phyloP scores from a whole-genome alignment of 2,113 vertebrate species.

The Thalassoma bifasciatum region DNA sequence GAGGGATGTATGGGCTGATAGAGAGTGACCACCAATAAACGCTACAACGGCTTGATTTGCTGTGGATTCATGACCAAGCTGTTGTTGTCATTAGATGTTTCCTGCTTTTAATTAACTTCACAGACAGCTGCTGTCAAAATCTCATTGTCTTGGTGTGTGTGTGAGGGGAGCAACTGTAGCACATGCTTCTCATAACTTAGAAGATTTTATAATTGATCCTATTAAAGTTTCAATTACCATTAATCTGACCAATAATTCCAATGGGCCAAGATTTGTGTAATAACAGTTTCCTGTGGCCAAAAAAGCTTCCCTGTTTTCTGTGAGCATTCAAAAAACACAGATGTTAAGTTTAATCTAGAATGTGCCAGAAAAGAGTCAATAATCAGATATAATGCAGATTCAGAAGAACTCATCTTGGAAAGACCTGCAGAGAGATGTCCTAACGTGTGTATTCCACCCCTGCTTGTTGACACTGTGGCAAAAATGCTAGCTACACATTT shows the following conservation, averaged over 20 bases:
- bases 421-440: too few relatives aligned
- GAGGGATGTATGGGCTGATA: background rate
- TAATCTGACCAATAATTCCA: background rate
- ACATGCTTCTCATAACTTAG: constrained; percentile 2
- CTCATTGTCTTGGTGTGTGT: constrained; percentile 6
- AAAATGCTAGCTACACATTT: too few relatives aligned
- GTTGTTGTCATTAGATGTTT: background rate
- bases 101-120: constrained; percentile 15
- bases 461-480: too few relatives aligned
- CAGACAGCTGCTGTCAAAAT: constrained; percentile 55
- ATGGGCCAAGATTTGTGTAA: background rate
- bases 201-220: background rate
- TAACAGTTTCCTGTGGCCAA: background rate
- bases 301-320: too few relatives aligned
- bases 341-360: too few relatives aligned
- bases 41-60: background rate
- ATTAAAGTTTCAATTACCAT: background rate
- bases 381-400: too few relatives aligned
- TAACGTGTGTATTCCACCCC: too few relatives aligned
- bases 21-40: background rate
- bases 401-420: too few relatives aligned
- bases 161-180: constrained; percentile 24
- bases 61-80: constrained; percentile 10
- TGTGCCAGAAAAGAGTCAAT: too few relatives aligned
- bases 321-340: too few relatives aligned